phyloP scores from a whole-genome alignment of 2,113 vertebrate genomes.

The Urocitellus parryii region DNA sequence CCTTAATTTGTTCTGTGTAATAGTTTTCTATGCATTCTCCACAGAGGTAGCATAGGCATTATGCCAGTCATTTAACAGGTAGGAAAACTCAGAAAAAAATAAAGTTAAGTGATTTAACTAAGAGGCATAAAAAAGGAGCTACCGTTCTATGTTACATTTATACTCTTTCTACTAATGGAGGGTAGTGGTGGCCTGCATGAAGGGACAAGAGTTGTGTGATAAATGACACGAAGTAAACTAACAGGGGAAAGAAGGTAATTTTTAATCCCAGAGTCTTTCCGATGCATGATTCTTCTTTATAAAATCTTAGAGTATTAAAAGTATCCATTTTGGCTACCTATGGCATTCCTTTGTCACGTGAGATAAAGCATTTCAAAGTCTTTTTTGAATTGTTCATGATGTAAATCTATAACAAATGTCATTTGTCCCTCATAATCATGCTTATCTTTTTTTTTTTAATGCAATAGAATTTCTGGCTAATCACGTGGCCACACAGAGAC shows the following conservation, averaged over 20 bases:
- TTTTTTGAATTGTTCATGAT: neutral
- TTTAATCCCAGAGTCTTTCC: neutral
- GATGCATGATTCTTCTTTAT: neutral
- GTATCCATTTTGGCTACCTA: neutral
- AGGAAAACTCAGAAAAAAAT: neutral
- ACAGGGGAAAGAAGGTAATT: neutral
- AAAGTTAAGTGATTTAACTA: neutral
- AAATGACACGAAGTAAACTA: neutral
- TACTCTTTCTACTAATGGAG: neutral
- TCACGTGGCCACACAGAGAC: neutral
- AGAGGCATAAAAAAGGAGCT: neutral
- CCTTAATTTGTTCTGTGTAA: neutral
- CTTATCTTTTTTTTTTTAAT: neutral
- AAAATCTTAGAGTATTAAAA: conserved; percentile 39
- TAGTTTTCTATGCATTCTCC: neutral
- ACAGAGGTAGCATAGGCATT: neutral
- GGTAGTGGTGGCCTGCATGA: neutral
- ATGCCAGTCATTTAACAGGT: neutral
- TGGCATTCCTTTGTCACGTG: neutral
- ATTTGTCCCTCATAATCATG: neutral
- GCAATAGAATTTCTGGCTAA: neutral
- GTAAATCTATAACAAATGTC: neutral
- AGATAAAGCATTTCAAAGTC: neutral
- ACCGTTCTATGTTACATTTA: neutral
- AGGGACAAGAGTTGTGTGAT: neutral